Percentiles rank a stretch among this genome's conserved stretches.
Evolutionary conservation across 2,888 invertebrate genomes (phyloP).

Genomic region (Ellobium chinense): DNA sequence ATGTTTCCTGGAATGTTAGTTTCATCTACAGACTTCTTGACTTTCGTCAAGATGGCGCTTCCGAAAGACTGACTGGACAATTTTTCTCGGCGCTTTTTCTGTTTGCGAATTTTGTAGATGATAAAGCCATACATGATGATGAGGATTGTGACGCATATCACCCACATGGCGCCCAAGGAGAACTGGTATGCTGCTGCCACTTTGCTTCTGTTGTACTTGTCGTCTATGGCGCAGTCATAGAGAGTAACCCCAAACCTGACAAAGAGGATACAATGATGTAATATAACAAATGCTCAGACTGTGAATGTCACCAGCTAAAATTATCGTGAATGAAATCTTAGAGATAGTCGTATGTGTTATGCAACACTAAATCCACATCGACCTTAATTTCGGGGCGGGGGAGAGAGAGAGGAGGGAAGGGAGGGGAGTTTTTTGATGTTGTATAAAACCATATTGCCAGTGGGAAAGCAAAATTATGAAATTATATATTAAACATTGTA

Average conservation of each 20-base stretch:
- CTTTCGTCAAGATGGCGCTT: not conserved
- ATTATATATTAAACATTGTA: too few relatives aligned
- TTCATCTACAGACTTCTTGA: not conserved
- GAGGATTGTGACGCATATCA: constrained; percentile 4
- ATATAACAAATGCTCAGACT: too few relatives aligned
- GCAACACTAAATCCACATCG: too few relatives aligned
- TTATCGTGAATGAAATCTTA: too few relatives aligned
- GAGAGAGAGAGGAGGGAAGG: too few relatives aligned
- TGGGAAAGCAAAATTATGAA: too few relatives aligned
- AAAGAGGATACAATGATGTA: too few relatives aligned
- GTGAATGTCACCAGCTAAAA: too few relatives aligned
- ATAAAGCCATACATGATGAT: constrained; percentile 26
- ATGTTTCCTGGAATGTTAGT: not conserved
- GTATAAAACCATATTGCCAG: too few relatives aligned
- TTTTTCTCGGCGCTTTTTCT: constrained; percentile 20
- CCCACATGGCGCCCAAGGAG: not conserved
- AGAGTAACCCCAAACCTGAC: not conserved
- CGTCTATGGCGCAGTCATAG: constrained; percentile 28
- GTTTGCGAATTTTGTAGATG: constrained; percentile 26
- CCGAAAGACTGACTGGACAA: not conserved
- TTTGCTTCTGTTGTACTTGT: not conserved
- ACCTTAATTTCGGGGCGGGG: too few relatives aligned
- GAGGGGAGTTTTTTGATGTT: too few relatives aligned
- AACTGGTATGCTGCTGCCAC: constrained; percentile 8
- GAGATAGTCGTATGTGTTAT: too few relatives aligned